Evolutionary conservation across 1,140 invertebrate species (phyloP).

Genomic region (Hyles vespertilio): DNA sequence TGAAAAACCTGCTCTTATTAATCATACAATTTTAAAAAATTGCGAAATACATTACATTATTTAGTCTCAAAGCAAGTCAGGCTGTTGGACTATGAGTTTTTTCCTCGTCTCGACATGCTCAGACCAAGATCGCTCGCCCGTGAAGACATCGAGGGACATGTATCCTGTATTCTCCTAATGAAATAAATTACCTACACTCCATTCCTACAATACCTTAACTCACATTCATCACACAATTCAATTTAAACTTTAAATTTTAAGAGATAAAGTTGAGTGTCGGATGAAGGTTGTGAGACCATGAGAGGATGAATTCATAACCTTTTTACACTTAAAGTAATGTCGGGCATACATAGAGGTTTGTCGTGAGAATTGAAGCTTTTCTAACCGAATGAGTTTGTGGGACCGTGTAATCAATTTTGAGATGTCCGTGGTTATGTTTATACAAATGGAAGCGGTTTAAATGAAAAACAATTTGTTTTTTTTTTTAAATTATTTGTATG

Average conservation of each 20-base stretch:
- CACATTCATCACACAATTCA: background rate
- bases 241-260: background rate
- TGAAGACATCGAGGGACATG: slow-evolving; percentile 63
- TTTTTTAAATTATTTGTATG: too few species aligned
- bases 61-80: background rate
- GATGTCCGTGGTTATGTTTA: too few species aligned
- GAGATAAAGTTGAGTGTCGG: slow-evolving; percentile 14
- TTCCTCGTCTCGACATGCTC: slow-evolving; percentile 46
- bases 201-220: slow-evolving; percentile 24
- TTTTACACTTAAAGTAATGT: slow-evolving; percentile 11
- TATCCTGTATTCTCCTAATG: slow-evolving; percentile 67
- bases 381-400: slow-evolving; percentile 14
- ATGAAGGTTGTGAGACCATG: slow-evolving; percentile 3
- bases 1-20: too few species aligned
- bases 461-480: too few species aligned
- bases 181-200: slow-evolving; percentile 50
- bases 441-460: too few species aligned
- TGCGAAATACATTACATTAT: background rate
- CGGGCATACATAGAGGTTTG: slow-evolving; percentile 9
- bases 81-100: slow-evolving; percentile 39
- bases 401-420: background rate
- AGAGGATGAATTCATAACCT: slow-evolving; percentile 31
- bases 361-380: slow-evolving; percentile 23
- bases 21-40: background rate
- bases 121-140: slow-evolving; percentile 44